These are phyloP conservation scores for Cryptoprocta ferox DNA, from an alignment of 2,797 vertebrate genomes.

Conservation along the genomic window DNA sequence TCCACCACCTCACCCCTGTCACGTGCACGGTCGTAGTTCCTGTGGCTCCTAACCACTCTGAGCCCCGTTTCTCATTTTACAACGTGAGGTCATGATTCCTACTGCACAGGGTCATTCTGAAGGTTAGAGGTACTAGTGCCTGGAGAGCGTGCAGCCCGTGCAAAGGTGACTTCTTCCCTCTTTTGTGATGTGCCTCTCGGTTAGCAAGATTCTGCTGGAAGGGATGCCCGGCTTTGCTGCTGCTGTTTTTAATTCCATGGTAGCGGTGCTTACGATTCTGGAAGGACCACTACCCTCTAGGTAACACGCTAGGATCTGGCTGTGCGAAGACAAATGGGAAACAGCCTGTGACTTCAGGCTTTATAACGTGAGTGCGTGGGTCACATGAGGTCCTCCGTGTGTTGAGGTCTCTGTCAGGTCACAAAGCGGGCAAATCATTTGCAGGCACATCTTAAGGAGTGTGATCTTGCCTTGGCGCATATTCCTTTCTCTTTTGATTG, in stretches of 20 bases:
- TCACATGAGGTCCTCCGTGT: accelerated
- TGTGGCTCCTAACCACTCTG: accelerated
- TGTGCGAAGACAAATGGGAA: neutral
- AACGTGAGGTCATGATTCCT: neutral
- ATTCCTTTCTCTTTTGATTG: accelerated
- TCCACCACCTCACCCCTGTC: neutral
- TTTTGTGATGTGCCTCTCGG: neutral
- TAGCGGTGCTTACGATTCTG: too few species aligned
- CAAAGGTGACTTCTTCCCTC: neutral
- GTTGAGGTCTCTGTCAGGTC: neutral
- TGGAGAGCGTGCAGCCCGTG: neutral
- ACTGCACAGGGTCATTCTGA: neutral
- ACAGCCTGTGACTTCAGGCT: neutral
- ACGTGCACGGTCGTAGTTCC: accelerated
- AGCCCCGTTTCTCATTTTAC: neutral
- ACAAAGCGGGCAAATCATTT: too few species aligned
- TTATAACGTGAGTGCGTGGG: accelerated
- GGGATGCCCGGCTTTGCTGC: neutral
- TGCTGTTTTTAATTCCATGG: neutral
- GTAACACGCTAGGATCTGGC: neutral
- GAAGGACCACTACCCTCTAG: too few species aligned
- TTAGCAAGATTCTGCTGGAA: neutral
- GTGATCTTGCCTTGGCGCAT: accelerated
- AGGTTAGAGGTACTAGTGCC: too few species aligned
- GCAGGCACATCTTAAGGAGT: accelerated